Evolutionary conservation across 2,888 invertebrate species (phyloP), one percentile per base, ranked within the genome.

Genomic region (Alsophila aescularia): DNA sequence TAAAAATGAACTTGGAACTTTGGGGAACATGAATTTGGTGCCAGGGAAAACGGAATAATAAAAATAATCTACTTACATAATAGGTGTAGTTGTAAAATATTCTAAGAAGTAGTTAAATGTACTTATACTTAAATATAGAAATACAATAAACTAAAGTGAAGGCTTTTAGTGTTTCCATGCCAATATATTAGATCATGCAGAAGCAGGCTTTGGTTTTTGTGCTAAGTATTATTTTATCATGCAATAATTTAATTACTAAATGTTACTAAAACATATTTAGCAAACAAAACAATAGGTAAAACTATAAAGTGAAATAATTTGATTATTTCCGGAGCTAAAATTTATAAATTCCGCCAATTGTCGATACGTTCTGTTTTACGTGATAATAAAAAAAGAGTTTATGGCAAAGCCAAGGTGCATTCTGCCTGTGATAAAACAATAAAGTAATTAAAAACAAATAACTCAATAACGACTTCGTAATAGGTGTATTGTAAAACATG

Each of bases 141-240:
- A 47, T 36, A 55, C 29, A 56, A 62, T 61, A 60, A 54, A 54
- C 43, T 53, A 56, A 32, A 45, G 13, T 36, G 37, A 43, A 40
- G 18, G 27, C 18, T 56, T 32, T 31, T 47, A 56, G 47, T 57
- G n/a, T 31, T 18, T 16, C 40, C 50, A 51, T 34, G 39, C 42
- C 34, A 34, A 13, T 27, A 34, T 12, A 45, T 56, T 58, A 58
- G 31, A 44, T 41, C 52, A 52, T 58, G 49, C 57, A 58, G 36
- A 56, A 52, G 57, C 52, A 49, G n/a, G 31, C 39, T 39, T 29
- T 14, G 15, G 14, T 13, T 57, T 36, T 15, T 43, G 15, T 32
- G 44, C 43, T 10, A 48, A 57, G 48, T 48, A 40, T 49, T 40
- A 36, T 14, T 27, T 14, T 47, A 13, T 42, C 45, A 35, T 7